Evolutionary conservation across 2,888 invertebrate species (phyloP), one percentile per base, ranked within the genome.

Genomic region (Netelia inedita): DNA sequence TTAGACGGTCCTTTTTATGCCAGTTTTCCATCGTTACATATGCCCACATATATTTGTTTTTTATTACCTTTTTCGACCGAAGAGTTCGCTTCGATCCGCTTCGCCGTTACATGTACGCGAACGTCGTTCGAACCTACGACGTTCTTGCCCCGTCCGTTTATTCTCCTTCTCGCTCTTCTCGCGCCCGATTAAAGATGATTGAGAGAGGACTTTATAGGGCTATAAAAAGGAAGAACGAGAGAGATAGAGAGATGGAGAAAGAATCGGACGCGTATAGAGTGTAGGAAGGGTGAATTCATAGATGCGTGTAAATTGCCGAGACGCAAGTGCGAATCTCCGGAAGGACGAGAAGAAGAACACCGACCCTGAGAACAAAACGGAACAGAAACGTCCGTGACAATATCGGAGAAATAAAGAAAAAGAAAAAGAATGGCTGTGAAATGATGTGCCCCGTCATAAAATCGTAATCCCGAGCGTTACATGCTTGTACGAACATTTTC

Each of bases 131-230:
- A 57, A 43, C 53, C n/a, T 53, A 23, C 72, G 46, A 2, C 61
- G 19, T 69, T 16, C 41, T 50, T 50, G 23, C 19, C 41, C 50
- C 57, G 57, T 59, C 65, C 76, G 66, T 72, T 76, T 76, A 14
- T 65, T 72, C 46, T 69, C 43, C 43, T 50, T 35, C 14, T 59
- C 50, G 16, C 71, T 59, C 73, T 73, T 61, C 46, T 46, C 63
- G 74, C 71, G 79, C 69, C 65, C 83, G 83, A 83, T 79, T 83
- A 74, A 79, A 83, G 83, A 83, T 83, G 83, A 83, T 83, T 79
- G 79, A 83, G 79, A 69, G 74, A 75, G 74, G 74, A 79, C 69
- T 83, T 83, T 83, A 83, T 79, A 79, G 71, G 74, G 63, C 83
- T 55, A 79, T 83, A 83, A 83, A 83, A 79, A 73, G 57, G 59